Percentiles rank a stretch among this genome's conserved stretches.
These are phyloP conservation scores for Lycaena phlaeas DNA, from an alignment of 2,888 invertebrate genomes.

Conservation along the genomic window DNA sequence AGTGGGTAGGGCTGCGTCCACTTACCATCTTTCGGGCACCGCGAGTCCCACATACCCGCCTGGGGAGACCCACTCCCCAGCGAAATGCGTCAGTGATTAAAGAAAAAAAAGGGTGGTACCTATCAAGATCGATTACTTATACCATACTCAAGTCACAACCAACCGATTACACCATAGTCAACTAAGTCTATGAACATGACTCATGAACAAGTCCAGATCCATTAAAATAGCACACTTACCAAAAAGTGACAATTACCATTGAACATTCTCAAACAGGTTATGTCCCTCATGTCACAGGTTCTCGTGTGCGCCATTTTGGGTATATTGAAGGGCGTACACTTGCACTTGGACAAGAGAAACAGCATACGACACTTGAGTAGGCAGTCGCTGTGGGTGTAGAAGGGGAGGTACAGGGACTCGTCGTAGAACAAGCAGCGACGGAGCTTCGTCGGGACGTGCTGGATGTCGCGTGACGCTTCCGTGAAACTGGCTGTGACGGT, in stretches of 20 bases:
- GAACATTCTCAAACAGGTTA: slow-evolving; percentile 57
- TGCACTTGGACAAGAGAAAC: slow-evolving; percentile 63
- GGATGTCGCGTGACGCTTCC: slow-evolving; percentile 57
- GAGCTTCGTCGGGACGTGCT: slow-evolving; percentile 45
- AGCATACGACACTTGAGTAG: slow-evolving; percentile 70
- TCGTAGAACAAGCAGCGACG: slow-evolving; percentile 73
- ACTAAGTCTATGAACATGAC: too few relatives aligned
- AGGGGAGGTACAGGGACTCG: slow-evolving; percentile 56
- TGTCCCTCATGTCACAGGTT: slow-evolving; percentile 65
- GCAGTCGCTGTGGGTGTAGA: slow-evolving; percentile 74
- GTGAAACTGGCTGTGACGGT: slow-evolving; percentile 54
- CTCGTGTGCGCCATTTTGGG: slow-evolving; percentile 44
- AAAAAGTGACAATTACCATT: slow-evolving; percentile 34
- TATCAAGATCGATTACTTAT: too few relatives aligned
- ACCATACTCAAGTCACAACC: too few relatives aligned
- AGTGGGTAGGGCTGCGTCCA: too few relatives aligned
- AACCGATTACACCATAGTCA: too few relatives aligned
- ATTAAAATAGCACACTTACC: too few relatives aligned
- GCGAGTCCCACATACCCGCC: too few relatives aligned
- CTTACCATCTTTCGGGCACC: too few relatives aligned
- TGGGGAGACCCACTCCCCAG: too few relatives aligned
- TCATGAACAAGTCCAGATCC: too few relatives aligned
- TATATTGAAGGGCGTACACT: slow-evolving; percentile 73
- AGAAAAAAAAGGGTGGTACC: too few relatives aligned
- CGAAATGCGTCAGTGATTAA: too few relatives aligned